Evolutionary conservation across 2,113 vertebrate genomes (phyloP), one percentile per base, ranked within the genome.

Genomic region (Bombycilla garrulus): DNA sequence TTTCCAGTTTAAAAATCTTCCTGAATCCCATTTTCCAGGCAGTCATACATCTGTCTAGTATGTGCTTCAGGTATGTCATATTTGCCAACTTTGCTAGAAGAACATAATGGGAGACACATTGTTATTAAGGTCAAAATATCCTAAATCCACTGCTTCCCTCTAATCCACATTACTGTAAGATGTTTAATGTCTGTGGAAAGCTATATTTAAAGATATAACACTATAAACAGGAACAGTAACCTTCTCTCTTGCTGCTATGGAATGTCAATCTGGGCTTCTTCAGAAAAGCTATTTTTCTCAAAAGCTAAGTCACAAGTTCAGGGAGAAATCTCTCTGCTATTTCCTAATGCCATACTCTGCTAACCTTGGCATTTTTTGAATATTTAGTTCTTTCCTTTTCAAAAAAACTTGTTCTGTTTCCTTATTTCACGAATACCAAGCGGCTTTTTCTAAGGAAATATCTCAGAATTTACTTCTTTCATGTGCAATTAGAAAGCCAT

Each of bases 301-400:
- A 72, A 90, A 94, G 62, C 82, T 78, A 87, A 97, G 84, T 85
- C 93, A 94, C 80, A 96, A 94, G 91, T 94, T 96, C 92, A 96
- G 80, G 89, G 86, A 93, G 90, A 97, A 95, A 96, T 85, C 78
- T 89, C 77, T 95, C 67, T 86, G 94, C 87, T 91, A 88, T 95
- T 97, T 97, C 93, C 96, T 96, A 96, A 92, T 92, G 56, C 90
- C 80, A 72, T 73, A 82, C 71, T 73, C 50, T 80, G 45, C 88
- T 96, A 97, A 96, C 94, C 94, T 95, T 95, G 81, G 64, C 91
- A 96, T 95, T 95, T 95, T 95, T 95, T 56, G 38, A 89, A 92
- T 93, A 95, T 89, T 96, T 95, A 76, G 45, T 67, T 86, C 86
- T 93, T 95, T 95, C 76, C 67, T 93, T 93, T 88, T 22, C 4